Evolutionary conservation across 1,140 invertebrate species (phyloP), one percentile per base, ranked within the genome.

Genomic region (Orussus abietinus): DNA sequence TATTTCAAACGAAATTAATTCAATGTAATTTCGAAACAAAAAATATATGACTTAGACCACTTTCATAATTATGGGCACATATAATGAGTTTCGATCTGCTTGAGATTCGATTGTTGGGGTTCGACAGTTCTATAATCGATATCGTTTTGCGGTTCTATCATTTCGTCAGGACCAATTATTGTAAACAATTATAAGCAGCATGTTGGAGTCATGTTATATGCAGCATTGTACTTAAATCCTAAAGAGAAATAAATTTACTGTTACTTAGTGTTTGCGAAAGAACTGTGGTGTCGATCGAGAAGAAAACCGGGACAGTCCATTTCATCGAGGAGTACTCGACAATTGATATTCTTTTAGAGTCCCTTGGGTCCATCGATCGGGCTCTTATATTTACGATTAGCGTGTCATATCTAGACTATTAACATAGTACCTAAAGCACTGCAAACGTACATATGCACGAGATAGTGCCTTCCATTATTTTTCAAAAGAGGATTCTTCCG

Each of bases 141-240:
- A n/a, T n/a, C n/a, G n/a, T n/a, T n/a, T 25, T 36, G 17, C 18
- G 38, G 45, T 62, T 64, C 51, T 57, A 59, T 56, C 38, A 39
- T 59, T 57, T 51, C 32, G 45, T 51, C 53, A 55, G 53, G 57
- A 56, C 53, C 57, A 54, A 61, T 52, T 48, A 51, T 48, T 38
- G 35, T 54, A 55, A 60, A 59, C 21, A 39, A 56, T 55, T 46
- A 47, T 46, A 38, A 30, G 43, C 57, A 57, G 54, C 45, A 53
- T 47, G 51, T 51, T 45, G 33, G 48, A 51, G 10, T 36, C 50
- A 41, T 49, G 52, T 55, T 57, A 55, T 39, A 33, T 26, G 52
- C 57, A 59, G 56, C 48, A 52, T 53, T 53, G 53, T 63, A 63
- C 49, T 63, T 62, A 51, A 55, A 42, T 25, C 35, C 22, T 37